Evolutionary conservation across 2,888 invertebrate species (phyloP).

Genomic region (Chalcosyrphus nemorum): DNA sequence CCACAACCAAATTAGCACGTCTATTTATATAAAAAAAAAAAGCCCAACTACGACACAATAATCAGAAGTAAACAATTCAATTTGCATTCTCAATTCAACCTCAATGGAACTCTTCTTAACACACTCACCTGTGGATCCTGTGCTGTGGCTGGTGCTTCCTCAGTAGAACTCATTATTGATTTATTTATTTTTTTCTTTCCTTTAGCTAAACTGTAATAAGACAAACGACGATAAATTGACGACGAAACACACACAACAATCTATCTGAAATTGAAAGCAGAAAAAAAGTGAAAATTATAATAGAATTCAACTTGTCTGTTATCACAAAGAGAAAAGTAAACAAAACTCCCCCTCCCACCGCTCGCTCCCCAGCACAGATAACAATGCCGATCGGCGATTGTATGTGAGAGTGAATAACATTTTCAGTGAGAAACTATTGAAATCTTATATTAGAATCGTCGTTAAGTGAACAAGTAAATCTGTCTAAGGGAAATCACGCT

Average conservation of each 20-base stretch:
- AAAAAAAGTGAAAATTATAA: slow-evolving; percentile 31
- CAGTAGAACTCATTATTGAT: slow-evolving; percentile 58
- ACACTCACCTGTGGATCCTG: slow-evolving; percentile 68
- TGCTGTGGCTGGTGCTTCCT: slow-evolving; percentile 45
- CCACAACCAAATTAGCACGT: slow-evolving; percentile 16
- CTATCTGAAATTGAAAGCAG: slow-evolving; percentile 26
- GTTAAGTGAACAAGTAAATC: slow-evolving; percentile 27
- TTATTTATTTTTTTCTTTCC: slow-evolving; percentile 9
- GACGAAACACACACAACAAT: slow-evolving; percentile 3
- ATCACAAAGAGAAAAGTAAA: slow-evolving; percentile 28
- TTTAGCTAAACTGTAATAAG: not conserved
- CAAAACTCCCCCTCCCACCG: slow-evolving; percentile 12
- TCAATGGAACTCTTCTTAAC: slow-evolving; percentile 11
- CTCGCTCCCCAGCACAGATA: slow-evolving; percentile 4
- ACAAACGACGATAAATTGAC: not conserved
- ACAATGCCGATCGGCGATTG: not conserved
- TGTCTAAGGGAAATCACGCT: slow-evolving; percentile 41
- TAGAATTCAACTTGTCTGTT: slow-evolving; percentile 29
- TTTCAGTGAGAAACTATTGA: not conserved
- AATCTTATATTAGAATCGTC: slow-evolving; percentile 2
- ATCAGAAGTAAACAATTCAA: slow-evolving; percentile 40
- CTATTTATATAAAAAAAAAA: slow-evolving; percentile 27
- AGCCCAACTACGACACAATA: slow-evolving; percentile 11
- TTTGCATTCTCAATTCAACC: slow-evolving; percentile 6
- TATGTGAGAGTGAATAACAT: not conserved